These are phyloP conservation scores for Clytia hemisphaerica DNA, from an alignment of 30 jellyfish, hydroid and myxozoan genomes.

Conservation along the genomic window DNA sequence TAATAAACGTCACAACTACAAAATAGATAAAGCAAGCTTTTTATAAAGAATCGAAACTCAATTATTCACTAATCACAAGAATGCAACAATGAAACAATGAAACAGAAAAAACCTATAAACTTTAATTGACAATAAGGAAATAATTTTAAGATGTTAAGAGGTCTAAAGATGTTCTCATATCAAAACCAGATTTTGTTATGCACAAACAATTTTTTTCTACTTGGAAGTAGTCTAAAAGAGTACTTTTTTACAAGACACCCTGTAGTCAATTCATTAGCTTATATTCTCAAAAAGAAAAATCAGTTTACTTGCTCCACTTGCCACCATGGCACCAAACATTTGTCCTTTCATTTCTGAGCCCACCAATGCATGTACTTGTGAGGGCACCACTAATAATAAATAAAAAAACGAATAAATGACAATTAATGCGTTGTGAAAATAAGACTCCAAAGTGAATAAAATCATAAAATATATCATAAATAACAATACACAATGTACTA, in stretches of 20 bases:
- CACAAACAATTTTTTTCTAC: no score
- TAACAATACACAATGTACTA: neutral
- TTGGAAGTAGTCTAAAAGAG: no score
- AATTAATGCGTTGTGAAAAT: neutral
- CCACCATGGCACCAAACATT: constrained; percentile 94
- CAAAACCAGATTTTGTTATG: no score
- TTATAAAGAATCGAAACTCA: no score
- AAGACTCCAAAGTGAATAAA: neutral
- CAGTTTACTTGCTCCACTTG: constrained; percentile 74
- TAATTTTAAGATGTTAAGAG: no score
- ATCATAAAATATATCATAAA: neutral
- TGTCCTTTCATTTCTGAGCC: constrained; percentile 93
- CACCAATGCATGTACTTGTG: constrained; percentile 88
- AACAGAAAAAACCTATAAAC: no score
- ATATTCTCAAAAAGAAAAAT: neutral
- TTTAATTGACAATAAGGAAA: no score
- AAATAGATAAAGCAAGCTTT: constrained; percentile 4
- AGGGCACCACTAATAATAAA: constrained; percentile 66
- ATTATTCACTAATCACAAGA: no score
- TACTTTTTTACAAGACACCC: no score
- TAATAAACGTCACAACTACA: constrained; percentile 66
- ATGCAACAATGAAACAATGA: no score
- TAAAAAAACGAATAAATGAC: neutral
- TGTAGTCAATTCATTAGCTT: no score
- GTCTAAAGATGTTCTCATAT: no score